phyloP scores from a whole-genome alignment of 37 sponge, comb jelly and placozoan genomes.

The Ephydatia muelleri region DNA sequence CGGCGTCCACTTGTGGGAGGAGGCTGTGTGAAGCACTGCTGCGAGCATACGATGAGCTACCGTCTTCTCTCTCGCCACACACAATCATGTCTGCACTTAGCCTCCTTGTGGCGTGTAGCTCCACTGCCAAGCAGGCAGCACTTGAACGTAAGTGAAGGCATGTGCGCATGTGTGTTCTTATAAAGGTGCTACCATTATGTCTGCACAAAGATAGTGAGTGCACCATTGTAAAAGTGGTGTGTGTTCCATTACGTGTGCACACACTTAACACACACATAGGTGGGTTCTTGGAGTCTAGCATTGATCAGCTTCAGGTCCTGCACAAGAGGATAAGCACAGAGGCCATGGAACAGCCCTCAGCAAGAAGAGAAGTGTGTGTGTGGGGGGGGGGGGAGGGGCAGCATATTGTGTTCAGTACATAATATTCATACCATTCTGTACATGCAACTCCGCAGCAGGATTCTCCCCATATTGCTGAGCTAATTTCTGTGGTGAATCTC shows the following conservation, averaged over 20 bases:
- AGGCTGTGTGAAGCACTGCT: conserved; percentile 44
- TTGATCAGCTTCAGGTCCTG: conserved; percentile 30
- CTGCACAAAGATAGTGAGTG: background rate
- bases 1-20: conserved; percentile 3
- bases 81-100: conserved; percentile 14
- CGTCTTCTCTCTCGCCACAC: background rate
- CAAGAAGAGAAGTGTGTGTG: conserved; percentile 3
- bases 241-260: background rate
- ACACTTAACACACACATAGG: conserved; percentile 9
- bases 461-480: conserved; percentile 17
- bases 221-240: background rate
- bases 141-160: conserved; percentile 38
- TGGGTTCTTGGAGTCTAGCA: conserved; percentile 65
- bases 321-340: conserved; percentile 39
- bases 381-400: background rate
- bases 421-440: too few species aligned
- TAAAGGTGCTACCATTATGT: background rate
- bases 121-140: conserved; percentile 57
- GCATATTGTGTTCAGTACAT: too few species aligned
- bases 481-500: conserved; percentile 15
- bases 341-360: conserved; percentile 25
- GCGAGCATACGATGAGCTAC: conserved; percentile 12
- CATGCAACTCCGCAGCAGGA: conserved; percentile 32
- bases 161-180: background rate
- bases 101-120: conserved; percentile 64